Conservation (phyloP, 2,888 invertebrate genomes). For the Drosophila maculinotata region DNA sequence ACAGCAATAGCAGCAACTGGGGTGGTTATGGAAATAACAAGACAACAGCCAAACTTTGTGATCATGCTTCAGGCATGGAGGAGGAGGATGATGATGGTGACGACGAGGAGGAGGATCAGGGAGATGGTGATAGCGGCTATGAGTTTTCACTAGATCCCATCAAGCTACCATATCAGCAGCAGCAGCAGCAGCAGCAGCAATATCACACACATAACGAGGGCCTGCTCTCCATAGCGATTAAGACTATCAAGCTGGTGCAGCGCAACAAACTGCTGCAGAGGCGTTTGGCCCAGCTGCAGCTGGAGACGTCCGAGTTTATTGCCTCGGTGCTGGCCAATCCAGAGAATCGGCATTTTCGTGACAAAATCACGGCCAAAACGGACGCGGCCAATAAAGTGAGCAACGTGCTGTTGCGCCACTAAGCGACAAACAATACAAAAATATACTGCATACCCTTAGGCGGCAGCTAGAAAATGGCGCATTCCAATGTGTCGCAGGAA, state of each 20-base stretch:
- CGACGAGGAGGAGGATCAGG: conserved; percentile 41
- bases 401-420: conserved; percentile 69
- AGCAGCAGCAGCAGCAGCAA: conserved; percentile 36
- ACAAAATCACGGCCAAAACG: conserved; percentile 62
- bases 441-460: conserved; percentile 63
- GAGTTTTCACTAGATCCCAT: conserved; percentile 46
- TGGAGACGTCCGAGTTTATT: conserved; percentile 88
- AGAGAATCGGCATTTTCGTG: conserved; percentile 82
- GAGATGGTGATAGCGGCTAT: conserved; percentile 54
- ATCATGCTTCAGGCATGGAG: conserved; percentile 32
- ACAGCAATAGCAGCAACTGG: conserved; percentile 40
- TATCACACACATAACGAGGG: conserved; percentile 81
- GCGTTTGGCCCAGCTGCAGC: conserved; percentile 87
- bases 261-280: conserved; percentile 88
- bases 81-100: conserved; percentile 25
- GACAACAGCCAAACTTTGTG: conserved; percentile 43
- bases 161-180: conserved; percentile 26
- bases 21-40: conserved; percentile 23
- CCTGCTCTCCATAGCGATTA: conserved; percentile 88
- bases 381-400: conserved; percentile 54
- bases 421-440: conserved; percentile 16
- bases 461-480: conserved; percentile 16
- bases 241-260: conserved; percentile 88
- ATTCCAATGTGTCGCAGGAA: conserved; percentile 39
- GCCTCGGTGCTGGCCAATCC: conserved; percentile 87